These are phyloP conservation scores for Xylota sylvarum DNA, from an alignment of 2,888 invertebrate species.

Conservation along the genomic window DNA sequence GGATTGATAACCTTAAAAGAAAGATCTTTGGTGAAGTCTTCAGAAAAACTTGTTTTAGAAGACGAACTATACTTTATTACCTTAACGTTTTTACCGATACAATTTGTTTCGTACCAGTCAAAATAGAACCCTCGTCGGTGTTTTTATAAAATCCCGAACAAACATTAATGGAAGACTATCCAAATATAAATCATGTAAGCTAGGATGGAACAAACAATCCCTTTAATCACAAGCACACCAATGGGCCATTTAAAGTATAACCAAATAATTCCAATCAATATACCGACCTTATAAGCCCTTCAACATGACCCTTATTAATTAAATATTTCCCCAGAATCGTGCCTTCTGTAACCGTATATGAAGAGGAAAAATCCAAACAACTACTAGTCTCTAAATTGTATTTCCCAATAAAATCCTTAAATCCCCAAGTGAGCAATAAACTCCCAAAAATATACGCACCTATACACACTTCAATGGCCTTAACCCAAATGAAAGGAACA, in stretches of 20 bases:
- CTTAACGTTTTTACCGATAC: too few species aligned
- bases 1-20: too few species aligned
- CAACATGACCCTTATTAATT: background rate
- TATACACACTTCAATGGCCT: background rate
- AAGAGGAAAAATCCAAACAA: background rate
- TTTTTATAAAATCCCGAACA: too few species aligned
- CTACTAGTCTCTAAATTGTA: background rate
- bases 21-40: too few species aligned
- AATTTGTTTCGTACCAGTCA: too few species aligned
- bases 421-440: constrained; percentile 3
- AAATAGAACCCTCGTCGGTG: too few species aligned
- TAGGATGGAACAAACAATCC: too few species aligned
- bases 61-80: too few species aligned
- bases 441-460: background rate
- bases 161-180: too few species aligned
- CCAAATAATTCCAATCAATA: background rate
- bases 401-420: background rate
- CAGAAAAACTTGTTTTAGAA: too few species aligned
- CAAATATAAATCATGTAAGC: too few species aligned
- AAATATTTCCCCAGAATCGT: background rate
- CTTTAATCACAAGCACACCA: background rate
- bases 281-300: background rate
- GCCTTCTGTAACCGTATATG: background rate
- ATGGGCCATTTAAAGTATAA: too few species aligned
- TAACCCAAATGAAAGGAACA: background rate